Conservation (phyloP, 1,140 invertebrate species). For the Musca domestica region DNA sequence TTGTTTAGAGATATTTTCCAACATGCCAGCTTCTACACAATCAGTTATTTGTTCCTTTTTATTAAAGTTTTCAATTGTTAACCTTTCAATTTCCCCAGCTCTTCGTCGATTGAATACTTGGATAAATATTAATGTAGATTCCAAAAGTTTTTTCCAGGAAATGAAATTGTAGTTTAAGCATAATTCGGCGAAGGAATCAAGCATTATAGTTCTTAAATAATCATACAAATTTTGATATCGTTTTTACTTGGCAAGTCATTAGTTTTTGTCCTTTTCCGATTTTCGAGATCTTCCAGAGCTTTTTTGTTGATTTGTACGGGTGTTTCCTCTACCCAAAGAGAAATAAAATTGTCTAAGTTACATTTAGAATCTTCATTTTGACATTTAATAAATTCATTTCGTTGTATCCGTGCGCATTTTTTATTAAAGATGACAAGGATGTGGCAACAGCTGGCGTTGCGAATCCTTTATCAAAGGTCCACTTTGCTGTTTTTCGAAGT, state of each 20-base stretch:
- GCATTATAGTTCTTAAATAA: background rate
- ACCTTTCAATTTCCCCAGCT: no score
- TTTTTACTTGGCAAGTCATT: background rate
- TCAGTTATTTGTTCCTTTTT: slow-evolving; percentile 1
- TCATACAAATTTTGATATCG: background rate
- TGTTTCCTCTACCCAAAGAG: no score
- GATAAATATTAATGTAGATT: slow-evolving; percentile 1
- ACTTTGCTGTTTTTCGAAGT: slow-evolving; percentile 25
- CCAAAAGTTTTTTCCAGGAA: background rate
- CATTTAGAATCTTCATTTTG: no score
- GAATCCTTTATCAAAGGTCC: background rate
- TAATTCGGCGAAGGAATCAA: background rate
- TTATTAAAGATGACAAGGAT: no score
- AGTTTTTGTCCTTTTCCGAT: no score
- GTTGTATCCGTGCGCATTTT: no score
- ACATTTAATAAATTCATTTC: no score
- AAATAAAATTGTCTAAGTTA: no score
- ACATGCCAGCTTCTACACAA: background rate
- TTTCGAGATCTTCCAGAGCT: no score
- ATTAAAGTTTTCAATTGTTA: background rate
- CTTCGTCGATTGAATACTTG: background rate
- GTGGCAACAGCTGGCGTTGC: no score
- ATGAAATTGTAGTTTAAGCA: background rate
- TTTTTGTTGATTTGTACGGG: no score
- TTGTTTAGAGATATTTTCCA: background rate